A percentile compares a stretch with the other conserved stretches of the same genome.
Conservation (phyloP, 2,888 invertebrate genomes). For the Prosopocoilus inquinatus region DNA sequence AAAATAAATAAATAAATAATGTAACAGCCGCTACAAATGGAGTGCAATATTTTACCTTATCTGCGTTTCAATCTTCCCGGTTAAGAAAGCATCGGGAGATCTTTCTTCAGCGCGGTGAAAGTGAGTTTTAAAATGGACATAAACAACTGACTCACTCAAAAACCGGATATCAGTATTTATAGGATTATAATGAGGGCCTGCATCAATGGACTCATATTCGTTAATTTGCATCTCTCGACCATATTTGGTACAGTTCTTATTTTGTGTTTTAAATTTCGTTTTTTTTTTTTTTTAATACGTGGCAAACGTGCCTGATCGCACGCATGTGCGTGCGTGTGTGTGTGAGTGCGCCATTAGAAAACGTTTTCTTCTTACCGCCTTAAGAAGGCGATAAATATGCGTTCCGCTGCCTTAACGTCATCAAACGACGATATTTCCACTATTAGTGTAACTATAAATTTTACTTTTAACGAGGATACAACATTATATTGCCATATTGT, state of each 20-base stretch:
- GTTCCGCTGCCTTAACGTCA: too few relatives aligned
- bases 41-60: slow-evolving; percentile 3
- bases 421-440: too few relatives aligned
- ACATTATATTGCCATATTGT: too few relatives aligned
- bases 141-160: slow-evolving; percentile 5
- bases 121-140: slow-evolving; percentile 3
- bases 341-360: too few relatives aligned
- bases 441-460: too few relatives aligned
- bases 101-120: neutral
- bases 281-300: too few relatives aligned
- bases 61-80: neutral
- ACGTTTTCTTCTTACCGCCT: too few relatives aligned
- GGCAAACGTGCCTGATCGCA: too few relatives aligned
- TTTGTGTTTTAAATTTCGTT: neutral
- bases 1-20: slow-evolving; percentile 2
- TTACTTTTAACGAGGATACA: too few relatives aligned
- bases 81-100: slow-evolving; percentile 3
- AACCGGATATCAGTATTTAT: slow-evolving; percentile 5
- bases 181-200: slow-evolving; percentile 3
- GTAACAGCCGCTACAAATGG: slow-evolving; percentile 1
- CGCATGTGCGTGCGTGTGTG: too few relatives aligned
- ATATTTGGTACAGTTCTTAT: neutral
- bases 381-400: too few relatives aligned
- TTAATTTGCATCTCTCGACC: neutral
- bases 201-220: neutral